phyloP scores from a whole-genome alignment of 2,113 vertebrate species.

The Nesoenas mayeri region DNA sequence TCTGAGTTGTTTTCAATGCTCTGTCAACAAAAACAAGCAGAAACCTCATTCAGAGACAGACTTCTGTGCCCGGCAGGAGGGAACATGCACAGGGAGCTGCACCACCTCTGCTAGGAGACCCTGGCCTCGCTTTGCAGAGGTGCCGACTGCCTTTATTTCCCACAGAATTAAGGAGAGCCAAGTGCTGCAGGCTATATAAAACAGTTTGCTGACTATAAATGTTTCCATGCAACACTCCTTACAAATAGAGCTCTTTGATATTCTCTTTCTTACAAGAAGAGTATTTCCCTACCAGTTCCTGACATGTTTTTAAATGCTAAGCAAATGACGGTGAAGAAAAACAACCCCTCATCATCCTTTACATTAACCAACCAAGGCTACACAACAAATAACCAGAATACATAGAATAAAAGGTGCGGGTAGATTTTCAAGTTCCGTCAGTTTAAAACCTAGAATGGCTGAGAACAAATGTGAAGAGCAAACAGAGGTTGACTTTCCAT shows the following conservation, averaged over 20 bases:
- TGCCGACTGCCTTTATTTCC: neutral
- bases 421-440: neutral
- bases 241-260: neutral
- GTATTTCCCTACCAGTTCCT: neutral
- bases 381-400: neutral
- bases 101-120: neutral
- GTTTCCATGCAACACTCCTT: neutral
- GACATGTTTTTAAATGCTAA: neutral
- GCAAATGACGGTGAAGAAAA: neutral
- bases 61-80: neutral
- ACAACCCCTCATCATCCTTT: neutral
- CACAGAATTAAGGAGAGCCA: neutral
- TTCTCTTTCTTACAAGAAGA: neutral
- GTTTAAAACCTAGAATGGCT: neutral
- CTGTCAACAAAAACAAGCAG: neutral
- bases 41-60: neutral
- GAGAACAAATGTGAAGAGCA: neutral
- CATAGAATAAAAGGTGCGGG: accelerated
- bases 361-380: neutral
- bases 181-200: constrained; percentile 21
- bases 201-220: neutral
- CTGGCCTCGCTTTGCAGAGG: neutral
- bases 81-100: neutral
- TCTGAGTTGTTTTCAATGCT: accelerated
- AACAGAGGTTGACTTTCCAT: accelerated